Evolutionary conservation across 2,113 vertebrate genomes (phyloP).

Genomic region (Syrrhaptes paradoxus): DNA sequence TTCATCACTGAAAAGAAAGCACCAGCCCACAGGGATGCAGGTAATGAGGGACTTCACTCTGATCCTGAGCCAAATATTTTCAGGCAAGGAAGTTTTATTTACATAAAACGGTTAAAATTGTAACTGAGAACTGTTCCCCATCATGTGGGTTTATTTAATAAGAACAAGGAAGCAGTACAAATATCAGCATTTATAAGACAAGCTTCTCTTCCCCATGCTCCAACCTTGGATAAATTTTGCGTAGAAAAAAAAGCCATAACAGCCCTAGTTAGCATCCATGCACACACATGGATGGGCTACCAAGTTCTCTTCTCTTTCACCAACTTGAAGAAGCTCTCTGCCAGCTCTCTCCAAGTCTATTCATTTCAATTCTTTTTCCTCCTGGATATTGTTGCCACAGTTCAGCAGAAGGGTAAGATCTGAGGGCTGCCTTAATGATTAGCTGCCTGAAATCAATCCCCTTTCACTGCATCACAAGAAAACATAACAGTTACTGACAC

Average conservation of each 20-base stretch:
- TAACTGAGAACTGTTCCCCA: constrained; percentile 53
- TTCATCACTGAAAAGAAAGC: constrained; percentile 70
- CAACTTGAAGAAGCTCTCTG: not conserved
- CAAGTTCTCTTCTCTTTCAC: not conserved
- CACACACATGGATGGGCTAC: not conserved
- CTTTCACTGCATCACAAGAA: not conserved
- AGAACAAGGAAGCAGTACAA: constrained; percentile 50
- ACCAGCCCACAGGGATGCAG: constrained; percentile 70
- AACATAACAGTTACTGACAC: not conserved
- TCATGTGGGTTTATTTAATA: constrained; percentile 47
- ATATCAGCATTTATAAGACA: constrained; percentile 29
- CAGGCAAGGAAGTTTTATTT: constrained; percentile 72
- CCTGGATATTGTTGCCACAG: not conserved
- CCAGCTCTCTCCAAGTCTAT: not conserved
- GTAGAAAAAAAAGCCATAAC: not conserved
- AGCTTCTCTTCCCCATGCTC: not conserved
- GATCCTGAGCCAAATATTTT: constrained; percentile 72
- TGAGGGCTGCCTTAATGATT: not conserved
- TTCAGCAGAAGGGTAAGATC: not conserved
- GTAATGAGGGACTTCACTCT: constrained; percentile 72
- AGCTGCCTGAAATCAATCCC: not conserved
- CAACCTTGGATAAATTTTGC: not conserved
- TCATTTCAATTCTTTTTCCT: not conserved
- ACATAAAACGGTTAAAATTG: constrained; percentile 66
- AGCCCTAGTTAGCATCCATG: not conserved